Base-by-base conservation (phyloP, 2,888 invertebrate genomes). In the Oxytorus armatus region DNA sequence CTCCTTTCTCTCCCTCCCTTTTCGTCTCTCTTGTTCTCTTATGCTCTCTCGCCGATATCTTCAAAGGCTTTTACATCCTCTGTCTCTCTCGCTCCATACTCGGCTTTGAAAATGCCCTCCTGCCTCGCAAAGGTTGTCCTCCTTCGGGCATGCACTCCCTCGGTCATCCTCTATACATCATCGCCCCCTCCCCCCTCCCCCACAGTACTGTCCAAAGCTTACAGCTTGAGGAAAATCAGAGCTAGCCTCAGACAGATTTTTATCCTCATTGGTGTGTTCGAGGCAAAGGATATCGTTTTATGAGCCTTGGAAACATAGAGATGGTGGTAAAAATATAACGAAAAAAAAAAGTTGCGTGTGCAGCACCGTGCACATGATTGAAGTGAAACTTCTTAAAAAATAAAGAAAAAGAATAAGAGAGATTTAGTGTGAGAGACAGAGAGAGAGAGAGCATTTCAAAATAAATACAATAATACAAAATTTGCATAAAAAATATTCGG, bases 21-120 rank as follows among this genome's bases (percentile, higher is more conserved):
- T 69, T 53, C n/a, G n/a, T n/a, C n/a, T n/a, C 63, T 73, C 49
- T 73, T 66, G 42, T 59, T 18, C 61, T 57, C 42, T 63, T 51
- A 33, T 68, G 33, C 65, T 3, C 42, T 63, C 44, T 63, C 21
- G 33, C 29, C 57, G 81, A 83, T 79, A 79, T 77, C 82, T 84
- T 86, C 86, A 85, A 86, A 86, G 84, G 81, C 81, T 83, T 85
- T 73, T 23, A 4, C n/a, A 36, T 36, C 16, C 47, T 36, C 3
- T 36, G 3, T 51, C 66, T 66, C 76, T 39, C 75, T 55, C 65
- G 53, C 65, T 29, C 63, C 29, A 57, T 49, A 53, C 42, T 47
- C 70, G 33, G 68, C 72, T 75, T 79, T 75, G 79, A 74, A 69
- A 79, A 69, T 74, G 44, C 65, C 55, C 63, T 49, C 70, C 51